Evolutionary conservation across 2,113 vertebrate species (phyloP), one percentile per base, ranked within the genome.

Genomic region (Australoheros scitulus): DNA sequence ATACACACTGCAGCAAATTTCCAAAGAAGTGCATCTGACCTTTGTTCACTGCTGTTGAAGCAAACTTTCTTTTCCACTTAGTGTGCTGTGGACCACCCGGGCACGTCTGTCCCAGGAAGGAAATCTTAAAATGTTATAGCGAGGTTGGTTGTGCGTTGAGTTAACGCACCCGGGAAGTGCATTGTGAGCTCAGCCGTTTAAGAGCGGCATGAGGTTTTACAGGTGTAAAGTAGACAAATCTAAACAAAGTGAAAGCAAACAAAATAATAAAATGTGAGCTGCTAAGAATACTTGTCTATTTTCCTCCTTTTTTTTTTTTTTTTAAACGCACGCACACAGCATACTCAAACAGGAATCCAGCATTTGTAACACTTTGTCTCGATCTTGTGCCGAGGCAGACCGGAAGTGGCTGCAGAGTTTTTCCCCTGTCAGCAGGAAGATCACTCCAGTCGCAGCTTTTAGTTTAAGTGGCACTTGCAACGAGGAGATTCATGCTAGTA

Each of bases 1-100:
- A 86, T 9, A 77, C 87, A 85, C 88, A 81, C 89, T 65, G 89
- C 92, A 92, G 89, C 92, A 85, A 52, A 80, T 56, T 76, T 81
- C 79, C 78, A 91, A 80, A 91, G 85, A 92, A 88, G 90, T 91
- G 91, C 92, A 92, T 94, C 83, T 89, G 78, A 91, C 82, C 82
- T 90, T 92, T 90, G 90, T 92, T 93, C 87, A 82, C 88, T 85
- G 78, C 61, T 47, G 59, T 36, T 72, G 58, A 83, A 89, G 86
- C 83, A 47, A 64, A 81, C 18, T 74, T 60, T 80, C 75, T 79
- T 79, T 78, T 64, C 83, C 52, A 63, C 32, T 89, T 84, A 80
- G 86, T 87, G 89, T 87, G 82, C 4, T 64, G 15, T 64, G 77
- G 83, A 79, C 41, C 47, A 2, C 61, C 85, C 14, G n/a, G 82